Evolutionary conservation across 2,113 vertebrate genomes (phyloP).

Genomic region (Notechis scutatus): DNA sequence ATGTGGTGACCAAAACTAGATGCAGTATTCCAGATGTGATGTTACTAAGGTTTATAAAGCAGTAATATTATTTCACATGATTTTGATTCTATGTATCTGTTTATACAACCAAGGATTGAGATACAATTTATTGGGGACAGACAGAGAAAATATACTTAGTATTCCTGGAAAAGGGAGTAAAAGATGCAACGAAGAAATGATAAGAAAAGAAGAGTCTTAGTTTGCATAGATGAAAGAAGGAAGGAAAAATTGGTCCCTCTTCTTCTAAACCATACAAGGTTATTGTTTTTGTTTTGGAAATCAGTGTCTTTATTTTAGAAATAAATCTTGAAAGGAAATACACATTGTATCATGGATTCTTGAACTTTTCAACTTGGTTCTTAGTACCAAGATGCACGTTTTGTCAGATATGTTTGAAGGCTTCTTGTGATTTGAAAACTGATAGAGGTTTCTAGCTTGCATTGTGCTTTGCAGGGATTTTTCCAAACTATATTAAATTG

Average conservation of each 20-base stretch:
- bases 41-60: too few relatives aligned
- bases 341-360: neutral
- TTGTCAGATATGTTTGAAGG: neutral
- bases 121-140: neutral
- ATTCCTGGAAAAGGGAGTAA: neutral
- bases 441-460: neutral
- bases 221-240: neutral
- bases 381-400: neutral
- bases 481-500: neutral
- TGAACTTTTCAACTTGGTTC: neutral
- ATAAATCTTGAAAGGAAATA: neutral
- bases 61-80: too few relatives aligned
- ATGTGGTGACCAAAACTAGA: too few relatives aligned
- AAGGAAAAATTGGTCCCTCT: neutral
- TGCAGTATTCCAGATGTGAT: too few relatives aligned
- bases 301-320: neutral
- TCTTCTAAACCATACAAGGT: neutral
- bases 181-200: neutral
- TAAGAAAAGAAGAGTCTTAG: neutral
- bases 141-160: neutral
- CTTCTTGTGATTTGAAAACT: neutral
- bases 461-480: neutral
- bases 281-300: neutral
- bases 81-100: neutral
- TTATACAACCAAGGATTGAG: neutral